A percentile compares a stretch with the other conserved stretches of the same genome.
These are phyloP conservation scores for Enteromius mattozi DNA, from an alignment of 2,797 vertebrate genomes.

Conservation along the genomic window DNA sequence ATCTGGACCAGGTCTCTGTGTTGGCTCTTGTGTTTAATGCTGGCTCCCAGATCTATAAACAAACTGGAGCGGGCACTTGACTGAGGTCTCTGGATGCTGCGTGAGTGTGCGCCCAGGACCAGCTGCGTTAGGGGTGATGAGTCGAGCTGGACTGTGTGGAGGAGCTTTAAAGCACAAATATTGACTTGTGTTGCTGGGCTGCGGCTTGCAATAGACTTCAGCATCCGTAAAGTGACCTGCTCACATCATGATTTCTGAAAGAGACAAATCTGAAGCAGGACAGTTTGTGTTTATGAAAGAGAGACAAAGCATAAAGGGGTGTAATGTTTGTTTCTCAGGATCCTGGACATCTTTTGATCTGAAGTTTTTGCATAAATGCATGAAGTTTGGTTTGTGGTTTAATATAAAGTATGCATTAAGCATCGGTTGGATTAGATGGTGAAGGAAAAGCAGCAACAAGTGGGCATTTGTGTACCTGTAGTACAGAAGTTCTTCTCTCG, in stretches of 20 bases:
- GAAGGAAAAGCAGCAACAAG: not conserved
- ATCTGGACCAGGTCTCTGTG: slow-evolving; percentile 25
- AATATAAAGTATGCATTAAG: not conserved
- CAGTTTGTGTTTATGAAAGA: not conserved
- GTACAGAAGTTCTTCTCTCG: not conserved
- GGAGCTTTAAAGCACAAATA: slow-evolving; percentile 26
- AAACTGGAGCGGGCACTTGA: not conserved
- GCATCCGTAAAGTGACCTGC: not conserved
- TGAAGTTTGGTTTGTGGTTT: not conserved
- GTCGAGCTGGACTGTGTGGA: slow-evolving; percentile 7
- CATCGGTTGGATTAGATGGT: not conserved
- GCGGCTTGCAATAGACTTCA: slow-evolving; percentile 4
- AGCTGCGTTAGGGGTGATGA: slow-evolving; percentile 2
- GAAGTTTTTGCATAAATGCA: not conserved
- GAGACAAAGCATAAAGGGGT: not conserved
- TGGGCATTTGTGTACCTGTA: not conserved
- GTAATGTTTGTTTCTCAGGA: not conserved
- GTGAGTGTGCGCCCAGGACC: not conserved
- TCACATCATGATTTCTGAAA: not conserved
- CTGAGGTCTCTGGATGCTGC: not conserved
- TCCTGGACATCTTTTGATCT: not conserved
- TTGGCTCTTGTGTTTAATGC: slow-evolving; percentile 9
- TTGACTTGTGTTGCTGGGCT: slow-evolving; percentile 41
- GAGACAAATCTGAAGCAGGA: not conserved
- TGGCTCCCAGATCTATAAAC: slow-evolving; percentile 16